Conservation (phyloP, 1,140 invertebrate species). For the Andrena cerasifolii region DNA sequence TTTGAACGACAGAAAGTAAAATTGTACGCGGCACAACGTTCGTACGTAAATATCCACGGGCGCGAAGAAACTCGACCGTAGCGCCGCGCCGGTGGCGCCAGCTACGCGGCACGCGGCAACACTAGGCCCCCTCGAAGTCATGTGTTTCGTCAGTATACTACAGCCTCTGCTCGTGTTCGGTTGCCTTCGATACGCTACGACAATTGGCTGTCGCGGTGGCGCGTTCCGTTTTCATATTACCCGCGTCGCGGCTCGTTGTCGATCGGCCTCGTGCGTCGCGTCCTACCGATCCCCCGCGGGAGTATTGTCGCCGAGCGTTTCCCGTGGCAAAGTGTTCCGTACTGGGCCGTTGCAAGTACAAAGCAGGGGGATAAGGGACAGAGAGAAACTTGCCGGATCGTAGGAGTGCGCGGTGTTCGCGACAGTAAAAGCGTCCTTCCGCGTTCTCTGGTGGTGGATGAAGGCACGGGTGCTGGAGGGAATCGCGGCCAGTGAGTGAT, state of each 20-base stretch:
- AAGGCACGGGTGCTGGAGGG: neutral
- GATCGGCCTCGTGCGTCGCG: constrained; percentile 3
- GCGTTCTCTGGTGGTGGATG: constrained; percentile 41
- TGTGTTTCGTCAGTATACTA: constrained; percentile 75
- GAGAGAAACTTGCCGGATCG: constrained; percentile 9
- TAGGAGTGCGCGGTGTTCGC: constrained; percentile 51
- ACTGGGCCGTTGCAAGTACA: neutral
- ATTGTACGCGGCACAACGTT: neutral
- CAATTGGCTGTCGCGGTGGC: constrained; percentile 32
- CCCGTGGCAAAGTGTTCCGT: no score
- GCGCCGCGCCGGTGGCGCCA: constrained; percentile 58
- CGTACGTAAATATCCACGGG: neutral
- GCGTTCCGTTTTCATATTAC: constrained; percentile 31
- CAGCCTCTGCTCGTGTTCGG: constrained; percentile 68
- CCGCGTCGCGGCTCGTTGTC: neutral
- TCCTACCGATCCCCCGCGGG: no score
- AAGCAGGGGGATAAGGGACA: neutral
- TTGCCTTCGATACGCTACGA: constrained; percentile 6
- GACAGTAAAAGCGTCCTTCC: constrained; percentile 54
- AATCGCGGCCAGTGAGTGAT: constrained; percentile 46
- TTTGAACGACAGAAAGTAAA: neutral
- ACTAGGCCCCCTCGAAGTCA: constrained; percentile 65
- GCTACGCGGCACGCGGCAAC: constrained; percentile 26
- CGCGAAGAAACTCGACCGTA: constrained; percentile 31
- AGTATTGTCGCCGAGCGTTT: no score